Conservation (phyloP, 2,888 invertebrate species). For the Sarcophaga carnaria region DNA sequence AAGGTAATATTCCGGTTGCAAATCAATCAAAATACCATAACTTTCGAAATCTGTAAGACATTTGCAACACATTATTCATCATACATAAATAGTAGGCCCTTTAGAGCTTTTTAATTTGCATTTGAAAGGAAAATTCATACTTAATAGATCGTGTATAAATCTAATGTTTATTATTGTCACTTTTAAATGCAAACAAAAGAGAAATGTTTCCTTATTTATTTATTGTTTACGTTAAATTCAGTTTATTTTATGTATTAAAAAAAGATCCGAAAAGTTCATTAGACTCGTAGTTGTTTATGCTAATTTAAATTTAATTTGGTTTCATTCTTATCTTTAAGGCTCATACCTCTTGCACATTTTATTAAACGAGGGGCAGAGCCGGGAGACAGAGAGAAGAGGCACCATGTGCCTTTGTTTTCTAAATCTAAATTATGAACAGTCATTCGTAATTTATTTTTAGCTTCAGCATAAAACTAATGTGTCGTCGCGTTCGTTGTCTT, state of each 20-base stretch:
- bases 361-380: background rate
- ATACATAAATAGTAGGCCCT: no score
- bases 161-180: background rate
- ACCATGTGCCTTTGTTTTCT: background rate
- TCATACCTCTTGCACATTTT: background rate
- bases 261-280: slow-evolving; percentile 27
- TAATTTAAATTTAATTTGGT: background rate
- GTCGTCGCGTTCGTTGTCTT: background rate
- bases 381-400: background rate
- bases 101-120: no score
- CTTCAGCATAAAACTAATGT: slow-evolving; percentile 8
- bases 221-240: background rate
- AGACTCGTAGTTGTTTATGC: background rate
- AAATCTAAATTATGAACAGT: background rate
- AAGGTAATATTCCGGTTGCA: no score
- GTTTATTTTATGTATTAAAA: background rate
- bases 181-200: background rate
- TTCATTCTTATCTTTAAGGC: background rate
- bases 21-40: no score
- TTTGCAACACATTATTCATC: no score
- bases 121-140: no score
- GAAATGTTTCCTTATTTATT: background rate
- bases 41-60: no score
- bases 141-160: no score
- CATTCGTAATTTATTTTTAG: background rate